A percentile compares a stretch with the other conserved stretches of the same genome.
phyloP scores from a whole-genome alignment of 2,888 invertebrate species.

The Cylindroiulus punctatus region DNA sequence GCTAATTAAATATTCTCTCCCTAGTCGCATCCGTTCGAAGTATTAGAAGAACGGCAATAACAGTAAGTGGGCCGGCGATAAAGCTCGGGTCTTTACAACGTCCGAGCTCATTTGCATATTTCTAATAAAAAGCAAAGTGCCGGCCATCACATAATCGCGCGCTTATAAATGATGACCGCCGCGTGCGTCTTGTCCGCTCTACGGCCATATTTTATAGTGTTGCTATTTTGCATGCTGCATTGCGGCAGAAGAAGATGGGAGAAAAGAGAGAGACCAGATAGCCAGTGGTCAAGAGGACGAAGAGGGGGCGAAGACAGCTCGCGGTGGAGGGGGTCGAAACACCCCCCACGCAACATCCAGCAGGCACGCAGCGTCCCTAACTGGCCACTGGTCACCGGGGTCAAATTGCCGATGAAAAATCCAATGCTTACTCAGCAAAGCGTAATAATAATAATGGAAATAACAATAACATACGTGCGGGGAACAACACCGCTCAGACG shows the following conservation, averaged over 20 bases:
- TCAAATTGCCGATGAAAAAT: background rate
- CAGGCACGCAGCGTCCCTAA: background rate
- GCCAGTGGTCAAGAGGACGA: background rate
- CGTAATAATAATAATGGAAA: background rate
- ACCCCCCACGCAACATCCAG: too few relatives aligned
- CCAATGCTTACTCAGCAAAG: background rate
- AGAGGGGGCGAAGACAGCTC: background rate
- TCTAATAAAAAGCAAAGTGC: conserved; percentile 1
- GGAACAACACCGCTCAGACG: too few relatives aligned
- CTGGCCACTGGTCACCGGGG: background rate
- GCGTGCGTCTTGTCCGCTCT: background rate
- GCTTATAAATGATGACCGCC: background rate
- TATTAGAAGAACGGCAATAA: background rate
- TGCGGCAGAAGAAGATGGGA: background rate
- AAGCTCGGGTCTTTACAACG: background rate
- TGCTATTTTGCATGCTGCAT: background rate
- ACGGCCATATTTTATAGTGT: background rate
- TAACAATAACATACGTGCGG: background rate
- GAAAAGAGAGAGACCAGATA: background rate
- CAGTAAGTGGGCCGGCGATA: background rate
- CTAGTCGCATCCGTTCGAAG: background rate
- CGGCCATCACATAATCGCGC: background rate
- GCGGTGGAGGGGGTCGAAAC: background rate
- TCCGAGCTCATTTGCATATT: conserved; percentile 1
- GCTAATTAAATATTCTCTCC: background rate